phyloP scores from a whole-genome alignment of 2,888 invertebrate genomes.

The Eilema griseolum region DNA sequence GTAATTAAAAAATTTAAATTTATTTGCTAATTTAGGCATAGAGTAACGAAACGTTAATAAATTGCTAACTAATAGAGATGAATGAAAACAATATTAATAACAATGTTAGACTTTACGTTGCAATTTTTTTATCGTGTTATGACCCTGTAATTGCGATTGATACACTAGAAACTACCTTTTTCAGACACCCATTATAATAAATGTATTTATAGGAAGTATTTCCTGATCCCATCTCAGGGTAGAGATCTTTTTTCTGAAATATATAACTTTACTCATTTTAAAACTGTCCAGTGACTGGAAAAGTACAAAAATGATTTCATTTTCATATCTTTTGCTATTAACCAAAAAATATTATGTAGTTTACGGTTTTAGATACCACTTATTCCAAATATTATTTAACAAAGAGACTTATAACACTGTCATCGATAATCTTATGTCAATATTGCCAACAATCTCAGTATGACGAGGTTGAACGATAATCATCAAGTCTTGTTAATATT shows the following conservation, averaged over 20 bases:
- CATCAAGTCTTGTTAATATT: background rate
- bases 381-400: constrained; percentile 3
- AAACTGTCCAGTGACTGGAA: background rate
- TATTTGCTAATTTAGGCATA: background rate
- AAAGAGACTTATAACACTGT: background rate
- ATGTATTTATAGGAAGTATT: background rate
- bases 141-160: background rate
- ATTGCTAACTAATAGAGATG: background rate
- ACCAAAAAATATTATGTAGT: constrained; percentile 6
- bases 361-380: background rate
- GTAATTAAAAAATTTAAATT: background rate
- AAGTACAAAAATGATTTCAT: constrained; percentile 9
- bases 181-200: background rate
- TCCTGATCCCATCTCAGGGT: background rate
- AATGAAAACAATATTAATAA: background rate
- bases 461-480: background rate
- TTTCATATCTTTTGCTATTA: constrained; percentile 6
- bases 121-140: background rate
- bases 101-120: background rate
- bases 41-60: background rate
- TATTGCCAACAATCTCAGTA: background rate
- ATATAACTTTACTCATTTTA: background rate
- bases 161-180: constrained; percentile 4
- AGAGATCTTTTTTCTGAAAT: background rate
- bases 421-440: background rate